Evolutionary conservation across 2,888 invertebrate species (phyloP).

Genomic region (Zhuqinia jingwanae): DNA sequence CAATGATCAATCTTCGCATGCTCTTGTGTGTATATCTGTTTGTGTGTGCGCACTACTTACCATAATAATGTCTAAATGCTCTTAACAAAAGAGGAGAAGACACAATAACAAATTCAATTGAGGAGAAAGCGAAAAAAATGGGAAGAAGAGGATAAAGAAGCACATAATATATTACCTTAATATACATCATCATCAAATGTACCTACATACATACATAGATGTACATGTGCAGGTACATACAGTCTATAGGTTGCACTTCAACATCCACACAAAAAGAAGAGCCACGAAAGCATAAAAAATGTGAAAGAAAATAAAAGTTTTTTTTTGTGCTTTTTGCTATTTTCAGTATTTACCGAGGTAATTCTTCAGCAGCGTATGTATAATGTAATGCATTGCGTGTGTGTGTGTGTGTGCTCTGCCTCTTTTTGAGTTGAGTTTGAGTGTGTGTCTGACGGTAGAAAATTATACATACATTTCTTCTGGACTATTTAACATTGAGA

Average conservation of each 20-base stretch:
- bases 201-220: no score
- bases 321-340: background rate
- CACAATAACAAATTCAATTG: constrained; percentile 23
- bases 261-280: background rate
- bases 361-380: background rate
- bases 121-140: background rate
- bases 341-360: background rate
- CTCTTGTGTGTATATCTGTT: background rate
- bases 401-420: background rate
- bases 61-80: constrained; percentile 39
- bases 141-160: background rate
- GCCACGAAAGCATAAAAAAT: background rate
- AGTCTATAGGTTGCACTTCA: background rate
- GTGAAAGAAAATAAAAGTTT: background rate
- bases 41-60: background rate
- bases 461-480: constrained; percentile 57
- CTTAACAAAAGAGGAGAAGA: constrained; percentile 8
- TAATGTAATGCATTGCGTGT: background rate
- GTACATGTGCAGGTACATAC: no score
- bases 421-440: background rate
- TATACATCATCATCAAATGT: no score
- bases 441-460: constrained; percentile 26
- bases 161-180: background rate
- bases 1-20: no score
- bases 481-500: constrained; percentile 60